Evolutionary conservation across 2,888 invertebrate species (phyloP), one percentile per base, ranked within the genome.

Genomic region (Cryptus armator): DNA sequence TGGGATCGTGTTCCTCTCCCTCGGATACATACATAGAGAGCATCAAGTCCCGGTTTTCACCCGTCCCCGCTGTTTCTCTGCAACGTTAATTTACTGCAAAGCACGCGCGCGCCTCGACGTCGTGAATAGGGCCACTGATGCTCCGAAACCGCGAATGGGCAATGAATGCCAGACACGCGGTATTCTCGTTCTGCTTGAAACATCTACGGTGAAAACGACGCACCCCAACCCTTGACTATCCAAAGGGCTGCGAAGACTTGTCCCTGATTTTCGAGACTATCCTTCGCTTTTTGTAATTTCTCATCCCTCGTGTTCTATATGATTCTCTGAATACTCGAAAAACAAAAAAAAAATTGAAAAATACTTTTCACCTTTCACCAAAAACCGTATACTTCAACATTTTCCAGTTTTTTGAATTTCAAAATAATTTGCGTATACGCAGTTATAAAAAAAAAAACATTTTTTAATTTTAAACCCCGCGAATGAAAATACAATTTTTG

Each of bases 41-140:
- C 32, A 59, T 16, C 68, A 29, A 37, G 32, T 51, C 48, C 48
- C 51, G 14, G 37, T 79, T 43, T 29, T 48, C 48, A 48, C n/a
- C n/a, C 48, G n/a, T 32, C 19, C 16, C 24, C 32, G 46, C 46
- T 62, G 59, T n/a, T 84, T 84, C 78, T 83, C 76, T 86, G 74
- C 86, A 87, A 78, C 74, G 85, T 87, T 89, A 89, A 89, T 89
- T 88, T 87, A 86, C 84, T 87, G 86, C 83, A 81, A 88, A 86
- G 82, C 87, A 86, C 85, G 70, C n/a, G 70, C n/a, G 66, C 70
- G 77, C 83, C 80, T 67, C 74, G 66, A 53, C 81, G 70, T 81
- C 56, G 66, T 85, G 84, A 86, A 86, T 86, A 74, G 79, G 62
- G 80, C 77, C 67, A 70, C 81, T 68, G 86, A 86, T 84, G 74